These are phyloP conservation scores for Tipula confusa DNA, from an alignment of 2,888 invertebrate species.

Conservation along the genomic window DNA sequence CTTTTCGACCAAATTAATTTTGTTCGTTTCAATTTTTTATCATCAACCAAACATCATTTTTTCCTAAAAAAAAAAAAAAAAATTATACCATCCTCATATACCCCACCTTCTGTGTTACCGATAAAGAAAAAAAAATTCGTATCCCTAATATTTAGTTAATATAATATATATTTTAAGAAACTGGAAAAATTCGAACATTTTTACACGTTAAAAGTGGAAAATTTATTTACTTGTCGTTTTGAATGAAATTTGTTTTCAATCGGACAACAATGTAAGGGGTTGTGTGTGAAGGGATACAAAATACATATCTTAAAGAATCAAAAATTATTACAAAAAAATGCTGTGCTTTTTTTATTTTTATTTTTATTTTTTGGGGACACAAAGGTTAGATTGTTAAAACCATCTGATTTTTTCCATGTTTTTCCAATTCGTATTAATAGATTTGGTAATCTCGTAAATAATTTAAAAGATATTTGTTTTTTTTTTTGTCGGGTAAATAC, in stretches of 20 bases:
- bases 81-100: background rate
- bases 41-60: conserved; percentile 3
- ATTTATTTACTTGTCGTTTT: background rate
- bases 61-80: background rate
- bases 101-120: background rate
- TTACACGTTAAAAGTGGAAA: background rate
- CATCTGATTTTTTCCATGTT: background rate
- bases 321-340: background rate
- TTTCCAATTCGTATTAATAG: background rate
- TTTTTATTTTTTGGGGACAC: background rate
- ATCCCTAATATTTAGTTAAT: conserved; percentile 20
- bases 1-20: conserved; percentile 25
- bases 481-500: too few species aligned
- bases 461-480: background rate
- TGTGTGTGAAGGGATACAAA: background rate
- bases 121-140: background rate
- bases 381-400: background rate
- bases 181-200: background rate
- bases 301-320: background rate
- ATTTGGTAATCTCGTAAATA: background rate
- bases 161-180: background rate
- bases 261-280: background rate
- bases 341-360: background rate
- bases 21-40: conserved; percentile 25
- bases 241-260: conserved; percentile 6